Percentiles rank a stretch among this genome's conserved stretches.
Evolutionary conservation across 2,797 vertebrate genomes (phyloP).

Genomic region (Buceros bicornis): DNA sequence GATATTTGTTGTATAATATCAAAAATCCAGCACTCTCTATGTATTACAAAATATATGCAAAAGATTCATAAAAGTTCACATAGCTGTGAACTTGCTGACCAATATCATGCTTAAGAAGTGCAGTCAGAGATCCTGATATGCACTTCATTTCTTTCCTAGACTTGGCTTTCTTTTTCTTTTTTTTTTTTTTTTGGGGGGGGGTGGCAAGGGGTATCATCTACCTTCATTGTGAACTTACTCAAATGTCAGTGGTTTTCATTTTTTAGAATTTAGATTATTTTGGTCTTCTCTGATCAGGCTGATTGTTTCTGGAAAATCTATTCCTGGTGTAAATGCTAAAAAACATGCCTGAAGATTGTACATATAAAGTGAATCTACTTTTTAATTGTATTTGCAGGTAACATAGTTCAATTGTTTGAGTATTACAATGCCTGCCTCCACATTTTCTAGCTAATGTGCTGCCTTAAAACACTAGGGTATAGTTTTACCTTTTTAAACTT

Average conservation of each 20-base stretch:
- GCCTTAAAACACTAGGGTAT: neutral
- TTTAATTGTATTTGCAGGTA: neutral
- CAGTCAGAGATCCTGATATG: neutral
- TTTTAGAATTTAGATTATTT: neutral
- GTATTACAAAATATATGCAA: neutral
- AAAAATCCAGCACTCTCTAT: neutral
- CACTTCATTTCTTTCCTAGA: neutral
- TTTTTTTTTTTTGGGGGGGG: no score
- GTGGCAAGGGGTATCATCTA: neutral
- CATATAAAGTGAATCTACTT: neutral
- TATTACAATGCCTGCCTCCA: neutral
- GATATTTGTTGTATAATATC: neutral
- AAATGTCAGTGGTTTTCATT: neutral
- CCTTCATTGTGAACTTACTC: neutral
- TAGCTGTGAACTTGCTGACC: neutral
- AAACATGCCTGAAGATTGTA: neutral
- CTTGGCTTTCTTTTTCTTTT: neutral
- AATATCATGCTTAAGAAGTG: neutral
- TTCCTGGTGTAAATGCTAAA: neutral
- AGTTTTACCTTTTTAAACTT: neutral
- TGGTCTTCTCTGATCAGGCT: neutral
- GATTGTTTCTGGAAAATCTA: neutral
- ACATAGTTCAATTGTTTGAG: neutral
- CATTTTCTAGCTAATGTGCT: neutral
- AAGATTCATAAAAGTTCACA: neutral